These are phyloP conservation scores for Plecturocebus donacophilus DNA, from an alignment of 2,113 vertebrate genomes.

Conservation along the genomic window DNA sequence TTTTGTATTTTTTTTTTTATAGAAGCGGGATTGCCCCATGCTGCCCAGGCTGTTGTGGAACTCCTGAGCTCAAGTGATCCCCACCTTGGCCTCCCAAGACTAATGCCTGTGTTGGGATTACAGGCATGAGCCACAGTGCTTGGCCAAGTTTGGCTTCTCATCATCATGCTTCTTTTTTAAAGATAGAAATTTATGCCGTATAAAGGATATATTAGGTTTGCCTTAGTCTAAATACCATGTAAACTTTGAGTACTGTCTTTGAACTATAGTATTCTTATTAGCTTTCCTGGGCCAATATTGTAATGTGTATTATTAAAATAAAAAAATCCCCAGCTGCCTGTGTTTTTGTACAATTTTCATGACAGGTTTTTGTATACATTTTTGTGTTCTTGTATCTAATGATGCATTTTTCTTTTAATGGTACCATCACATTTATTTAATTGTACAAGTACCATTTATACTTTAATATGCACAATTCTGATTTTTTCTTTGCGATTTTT, in stretches of 20 bases:
- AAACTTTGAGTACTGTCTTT: conserved; percentile 19
- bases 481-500: conserved; percentile 3
- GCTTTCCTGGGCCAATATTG: background rate
- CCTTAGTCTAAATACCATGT: background rate
- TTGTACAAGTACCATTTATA: background rate
- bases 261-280: background rate
- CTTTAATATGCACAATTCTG: background rate
- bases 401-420: background rate
- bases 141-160: background rate
- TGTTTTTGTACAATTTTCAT: background rate
- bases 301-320: conserved; percentile 1
- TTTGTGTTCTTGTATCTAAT: background rate
- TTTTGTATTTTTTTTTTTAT: no score
- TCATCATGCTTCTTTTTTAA: background rate
- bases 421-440: background rate
- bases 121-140: background rate
- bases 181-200: background rate
- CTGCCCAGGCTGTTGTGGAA: no score
- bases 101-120: background rate
- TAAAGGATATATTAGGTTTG: background rate
- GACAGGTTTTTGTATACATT: background rate
- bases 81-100: no score
- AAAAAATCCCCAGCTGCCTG: background rate
- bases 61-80: no score
- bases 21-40: no score